Evolutionary conservation across 2,888 invertebrate genomes (phyloP).

Genomic region (Chrysolina americana): DNA sequence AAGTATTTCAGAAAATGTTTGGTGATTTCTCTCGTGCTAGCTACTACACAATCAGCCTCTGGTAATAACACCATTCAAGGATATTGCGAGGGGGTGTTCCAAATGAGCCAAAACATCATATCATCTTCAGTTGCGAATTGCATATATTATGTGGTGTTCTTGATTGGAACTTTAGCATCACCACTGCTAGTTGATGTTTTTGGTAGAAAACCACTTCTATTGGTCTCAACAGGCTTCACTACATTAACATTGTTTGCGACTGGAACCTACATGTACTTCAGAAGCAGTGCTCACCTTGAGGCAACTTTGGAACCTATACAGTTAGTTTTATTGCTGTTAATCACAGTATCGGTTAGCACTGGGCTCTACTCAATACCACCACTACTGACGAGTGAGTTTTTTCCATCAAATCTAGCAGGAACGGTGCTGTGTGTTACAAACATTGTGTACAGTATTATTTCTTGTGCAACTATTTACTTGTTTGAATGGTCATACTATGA

Average conservation of each 20-base stretch:
- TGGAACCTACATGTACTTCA: conserved; percentile 14
- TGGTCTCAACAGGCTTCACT: conserved; percentile 5
- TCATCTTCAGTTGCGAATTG: conserved; percentile 63
- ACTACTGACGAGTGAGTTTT: conserved; percentile 27
- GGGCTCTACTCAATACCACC: conserved; percentile 23
- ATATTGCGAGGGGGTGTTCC: conserved; percentile 72
- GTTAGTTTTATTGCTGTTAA: conserved; percentile 6
- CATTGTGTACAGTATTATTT: conserved; percentile 5
- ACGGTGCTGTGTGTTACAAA: conserved; percentile 21
- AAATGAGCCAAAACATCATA: conserved; percentile 65
- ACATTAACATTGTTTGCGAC: conserved; percentile 15
- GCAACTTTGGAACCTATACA: conserved; percentile 1
- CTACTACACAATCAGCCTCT: conserved; percentile 72
- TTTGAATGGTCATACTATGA: conserved; percentile 12
- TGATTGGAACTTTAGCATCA: conserved; percentile 73
- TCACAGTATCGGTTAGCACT: conserved; percentile 5
- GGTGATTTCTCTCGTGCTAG: conserved; percentile 73
- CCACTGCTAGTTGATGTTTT: conserved; percentile 74
- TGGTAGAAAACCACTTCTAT: conserved; percentile 70
- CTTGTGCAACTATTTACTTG: neutral
- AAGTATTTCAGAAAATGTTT: conserved; percentile 76
- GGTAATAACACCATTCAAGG: conserved; percentile 76
- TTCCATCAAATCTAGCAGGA: conserved; percentile 9
- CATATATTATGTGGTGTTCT: conserved; percentile 70
- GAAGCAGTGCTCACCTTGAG: neutral